These are phyloP conservation scores for Gallinago paraguaiae DNA, from an alignment of 2,113 vertebrate species.

Conservation along the genomic window DNA sequence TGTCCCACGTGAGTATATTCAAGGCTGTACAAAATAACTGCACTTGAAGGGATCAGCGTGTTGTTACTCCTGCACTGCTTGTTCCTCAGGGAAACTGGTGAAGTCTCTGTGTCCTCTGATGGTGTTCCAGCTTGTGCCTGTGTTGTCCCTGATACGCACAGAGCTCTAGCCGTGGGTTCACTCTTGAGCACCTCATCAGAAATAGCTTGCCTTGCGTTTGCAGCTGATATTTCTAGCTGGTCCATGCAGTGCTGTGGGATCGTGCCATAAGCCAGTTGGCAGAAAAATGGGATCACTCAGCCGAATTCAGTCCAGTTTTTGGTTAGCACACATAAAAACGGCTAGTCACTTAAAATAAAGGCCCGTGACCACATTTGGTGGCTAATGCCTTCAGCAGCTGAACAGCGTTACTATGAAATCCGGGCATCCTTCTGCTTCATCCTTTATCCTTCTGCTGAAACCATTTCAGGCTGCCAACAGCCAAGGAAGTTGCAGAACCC, in stretches of 20 bases:
- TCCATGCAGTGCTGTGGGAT: background rate
- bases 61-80: background rate
- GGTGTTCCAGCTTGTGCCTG: background rate
- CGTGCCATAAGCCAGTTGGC: background rate
- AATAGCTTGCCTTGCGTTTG: background rate
- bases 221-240: background rate
- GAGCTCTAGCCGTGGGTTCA: background rate
- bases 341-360: background rate
- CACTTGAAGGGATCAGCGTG: background rate
- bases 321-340: accelerated
- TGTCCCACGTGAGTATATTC: background rate
- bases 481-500: background rate
- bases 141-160: background rate
- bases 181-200: background rate
- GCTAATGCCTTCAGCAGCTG: background rate
- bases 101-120: background rate
- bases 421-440: background rate
- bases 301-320: background rate
- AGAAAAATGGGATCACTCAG: background rate
- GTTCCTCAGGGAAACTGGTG: background rate
- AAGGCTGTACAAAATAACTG: background rate
- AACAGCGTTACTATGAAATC: background rate
- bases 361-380: accelerated
- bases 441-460: background rate
- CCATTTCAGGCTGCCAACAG: background rate